phyloP scores from a whole-genome alignment of 2,797 vertebrate species.

The Leuciscus waleckii region DNA sequence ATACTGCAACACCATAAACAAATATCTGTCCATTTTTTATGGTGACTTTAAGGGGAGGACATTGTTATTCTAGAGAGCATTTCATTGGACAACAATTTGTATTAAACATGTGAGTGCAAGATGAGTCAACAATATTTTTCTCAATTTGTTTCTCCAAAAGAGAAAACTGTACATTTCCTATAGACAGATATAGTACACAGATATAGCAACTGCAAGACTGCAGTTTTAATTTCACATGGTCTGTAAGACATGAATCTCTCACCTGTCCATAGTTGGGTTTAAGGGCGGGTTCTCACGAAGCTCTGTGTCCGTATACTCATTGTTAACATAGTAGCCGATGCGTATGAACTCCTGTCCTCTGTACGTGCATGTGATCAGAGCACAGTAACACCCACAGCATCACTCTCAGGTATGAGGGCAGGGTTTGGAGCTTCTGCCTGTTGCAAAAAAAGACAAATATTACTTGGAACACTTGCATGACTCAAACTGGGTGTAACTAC shows the following conservation, averaged over 20 bases:
- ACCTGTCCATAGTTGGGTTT: slow-evolving; percentile 92
- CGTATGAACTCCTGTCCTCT: slow-evolving; percentile 92
- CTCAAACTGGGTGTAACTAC: not conserved
- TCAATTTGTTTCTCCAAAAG: not conserved
- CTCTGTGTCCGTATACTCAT: slow-evolving; percentile 89
- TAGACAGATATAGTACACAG: too few relatives aligned
- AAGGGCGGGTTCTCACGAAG: slow-evolving; percentile 89
- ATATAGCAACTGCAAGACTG: not conserved
- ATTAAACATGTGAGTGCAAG: not conserved
- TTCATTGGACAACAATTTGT: not conserved
- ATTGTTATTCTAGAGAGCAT: not conserved
- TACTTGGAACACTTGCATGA: not conserved
- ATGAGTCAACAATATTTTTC: not conserved
- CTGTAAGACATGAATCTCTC: slow-evolving; percentile 25
- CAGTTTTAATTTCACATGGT: not conserved
- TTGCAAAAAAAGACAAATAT: slow-evolving; percentile 38
- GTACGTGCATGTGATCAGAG: slow-evolving; percentile 93
- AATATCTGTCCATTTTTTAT: not conserved
- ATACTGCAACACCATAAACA: not conserved
- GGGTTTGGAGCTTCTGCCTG: slow-evolving; percentile 91
- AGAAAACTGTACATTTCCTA: not conserved
- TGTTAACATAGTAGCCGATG: slow-evolving; percentile 94
- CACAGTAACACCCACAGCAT: slow-evolving; percentile 93
- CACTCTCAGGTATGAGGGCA: slow-evolving; percentile 89
- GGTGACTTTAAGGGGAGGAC: not conserved